Percentiles rank a stretch among this genome's conserved stretches.
These are phyloP conservation scores for Drosophila limbata DNA, from an alignment of 2,888 invertebrate species.

Conservation along the genomic window DNA sequence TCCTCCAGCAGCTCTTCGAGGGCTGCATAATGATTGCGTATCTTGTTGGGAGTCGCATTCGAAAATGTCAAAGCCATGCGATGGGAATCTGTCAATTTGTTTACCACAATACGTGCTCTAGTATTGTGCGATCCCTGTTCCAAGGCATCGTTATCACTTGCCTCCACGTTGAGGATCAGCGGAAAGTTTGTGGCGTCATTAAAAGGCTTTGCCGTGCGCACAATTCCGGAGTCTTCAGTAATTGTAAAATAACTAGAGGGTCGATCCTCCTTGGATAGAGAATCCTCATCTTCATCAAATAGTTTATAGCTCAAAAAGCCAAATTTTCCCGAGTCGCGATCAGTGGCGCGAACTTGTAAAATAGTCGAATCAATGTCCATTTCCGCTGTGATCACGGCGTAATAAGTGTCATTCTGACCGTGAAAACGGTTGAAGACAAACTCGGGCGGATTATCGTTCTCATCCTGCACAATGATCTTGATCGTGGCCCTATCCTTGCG, in stretches of 20 bases:
- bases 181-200: constrained; percentile 89
- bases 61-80: constrained; percentile 92
- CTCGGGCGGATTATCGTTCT: constrained; percentile 95
- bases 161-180: constrained; percentile 90
- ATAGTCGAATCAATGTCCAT: constrained; percentile 91
- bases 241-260: constrained; percentile 89
- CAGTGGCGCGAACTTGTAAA: constrained; percentile 93
- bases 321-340: constrained; percentile 93
- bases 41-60: constrained; percentile 90
- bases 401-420: constrained; percentile 90
- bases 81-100: constrained; percentile 91
- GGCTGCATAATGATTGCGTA: constrained; percentile 87
- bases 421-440: constrained; percentile 90
- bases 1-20: constrained; percentile 86
- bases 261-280: constrained; percentile 79
- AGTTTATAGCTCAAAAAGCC: constrained; percentile 91
- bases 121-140: constrained; percentile 85
- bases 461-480: constrained; percentile 92
- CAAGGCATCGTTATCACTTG: constrained; percentile 86
- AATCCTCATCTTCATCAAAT: constrained; percentile 82
- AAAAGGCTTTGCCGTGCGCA: constrained; percentile 91
- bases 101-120: constrained; percentile 86
- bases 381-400: constrained; percentile 91
- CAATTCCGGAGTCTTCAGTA: constrained; percentile 90
- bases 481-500: constrained; percentile 91